Conservation (phyloP, 2,797 vertebrate genomes). For the Xiphophorus birchmanni region DNA sequence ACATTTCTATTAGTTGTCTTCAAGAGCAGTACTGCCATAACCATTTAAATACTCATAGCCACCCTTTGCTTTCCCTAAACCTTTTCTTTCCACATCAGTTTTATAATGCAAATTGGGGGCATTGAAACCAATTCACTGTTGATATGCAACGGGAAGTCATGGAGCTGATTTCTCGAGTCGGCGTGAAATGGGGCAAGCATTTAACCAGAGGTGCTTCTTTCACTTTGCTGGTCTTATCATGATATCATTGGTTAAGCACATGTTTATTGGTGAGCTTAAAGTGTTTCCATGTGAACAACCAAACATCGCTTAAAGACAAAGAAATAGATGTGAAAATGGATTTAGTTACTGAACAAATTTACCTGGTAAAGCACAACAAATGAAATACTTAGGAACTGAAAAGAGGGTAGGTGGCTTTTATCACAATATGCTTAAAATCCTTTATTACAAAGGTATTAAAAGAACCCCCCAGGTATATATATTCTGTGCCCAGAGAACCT, state of each 20-base stretch:
- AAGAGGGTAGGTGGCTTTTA: background rate
- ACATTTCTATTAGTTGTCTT: background rate
- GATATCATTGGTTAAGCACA: background rate
- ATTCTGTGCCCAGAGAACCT: no score
- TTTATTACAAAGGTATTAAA: background rate
- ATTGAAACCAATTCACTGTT: background rate
- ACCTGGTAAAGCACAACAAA: background rate
- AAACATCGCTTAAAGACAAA: background rate
- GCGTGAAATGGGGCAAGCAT: background rate
- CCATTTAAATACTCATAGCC: background rate
- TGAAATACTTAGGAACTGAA: background rate
- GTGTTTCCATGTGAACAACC: background rate
- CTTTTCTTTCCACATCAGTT: background rate
- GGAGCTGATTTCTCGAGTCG: background rate
- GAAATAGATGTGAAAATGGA: background rate
- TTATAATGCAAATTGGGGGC: background rate
- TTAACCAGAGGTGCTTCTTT: background rate
- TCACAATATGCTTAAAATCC: background rate
- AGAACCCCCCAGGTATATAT: background rate
- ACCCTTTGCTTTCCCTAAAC: background rate
- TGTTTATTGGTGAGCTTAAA: background rate
- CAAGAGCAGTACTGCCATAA: background rate
- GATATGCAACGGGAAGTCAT: background rate
- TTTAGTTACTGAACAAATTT: background rate
- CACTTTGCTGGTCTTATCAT: background rate